phyloP scores from a whole-genome alignment of 1,140 invertebrate species.

The Lepidotrigona ventralis region DNA sequence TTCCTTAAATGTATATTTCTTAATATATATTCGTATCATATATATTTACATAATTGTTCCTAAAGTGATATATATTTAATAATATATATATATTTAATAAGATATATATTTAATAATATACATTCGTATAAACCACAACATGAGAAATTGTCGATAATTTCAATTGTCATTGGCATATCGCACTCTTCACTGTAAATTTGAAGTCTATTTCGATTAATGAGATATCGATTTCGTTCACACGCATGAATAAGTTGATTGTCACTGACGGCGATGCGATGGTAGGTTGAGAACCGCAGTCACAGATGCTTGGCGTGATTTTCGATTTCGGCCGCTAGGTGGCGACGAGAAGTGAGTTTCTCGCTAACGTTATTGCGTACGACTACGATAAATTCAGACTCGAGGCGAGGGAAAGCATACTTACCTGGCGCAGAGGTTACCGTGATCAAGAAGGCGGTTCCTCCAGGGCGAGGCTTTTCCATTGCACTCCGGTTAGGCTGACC shows the following conservation, averaged over 20 bases:
- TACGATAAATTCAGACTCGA: slow-evolving; percentile 14
- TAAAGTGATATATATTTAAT: too few relatives aligned
- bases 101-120: too few relatives aligned
- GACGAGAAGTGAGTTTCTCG: slow-evolving; percentile 18
- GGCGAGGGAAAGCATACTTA: slow-evolving; percentile 79
- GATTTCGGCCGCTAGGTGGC: slow-evolving; percentile 13
- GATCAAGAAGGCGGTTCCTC: slow-evolving; percentile 86
- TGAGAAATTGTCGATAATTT: too few relatives aligned
- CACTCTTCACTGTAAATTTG: not conserved
- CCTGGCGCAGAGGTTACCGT: slow-evolving; percentile 85
- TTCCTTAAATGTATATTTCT: too few relatives aligned
- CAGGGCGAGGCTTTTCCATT: slow-evolving; percentile 86
- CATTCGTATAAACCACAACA: too few relatives aligned
- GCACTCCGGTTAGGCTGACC: slow-evolving; percentile 86
- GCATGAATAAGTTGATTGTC: too few relatives aligned
- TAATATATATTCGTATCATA: too few relatives aligned
- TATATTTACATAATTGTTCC: too few relatives aligned
- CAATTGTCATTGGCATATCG: too few relatives aligned
- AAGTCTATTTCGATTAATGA: not conserved
- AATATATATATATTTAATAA: too few relatives aligned
- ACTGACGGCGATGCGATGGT: not conserved
- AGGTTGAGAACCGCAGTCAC: not conserved
- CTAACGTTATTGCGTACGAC: not conserved
- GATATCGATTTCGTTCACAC: not conserved
- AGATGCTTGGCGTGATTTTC: not conserved